These are phyloP conservation scores for Chymomyza caudatula DNA, from an alignment of 2,888 invertebrate species.

Conservation along the genomic window DNA sequence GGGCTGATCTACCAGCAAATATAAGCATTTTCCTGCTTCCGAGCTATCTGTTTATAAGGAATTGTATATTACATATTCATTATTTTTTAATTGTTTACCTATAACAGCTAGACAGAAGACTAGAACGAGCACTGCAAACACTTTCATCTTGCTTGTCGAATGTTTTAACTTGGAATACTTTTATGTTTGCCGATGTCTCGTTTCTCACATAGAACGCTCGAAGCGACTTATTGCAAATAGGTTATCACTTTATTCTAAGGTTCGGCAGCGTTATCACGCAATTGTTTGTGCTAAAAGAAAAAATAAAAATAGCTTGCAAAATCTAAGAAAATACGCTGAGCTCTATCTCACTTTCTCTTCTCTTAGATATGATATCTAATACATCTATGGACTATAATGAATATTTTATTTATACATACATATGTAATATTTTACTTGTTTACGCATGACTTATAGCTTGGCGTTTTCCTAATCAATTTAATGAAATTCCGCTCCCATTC, in stretches of 20 bases:
- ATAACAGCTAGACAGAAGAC: background rate
- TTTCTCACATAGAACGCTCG: background rate
- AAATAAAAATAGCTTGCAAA: no score
- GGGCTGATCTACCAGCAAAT: background rate
- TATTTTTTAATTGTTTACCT: background rate
- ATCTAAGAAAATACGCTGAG: no score
- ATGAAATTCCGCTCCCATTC: no score
- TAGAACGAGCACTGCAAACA: background rate
- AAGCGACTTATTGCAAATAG: background rate
- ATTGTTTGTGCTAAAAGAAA: background rate
- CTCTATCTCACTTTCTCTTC: no score
- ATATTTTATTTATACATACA: no score
- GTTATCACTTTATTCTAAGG: background rate
- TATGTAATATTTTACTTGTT: no score
- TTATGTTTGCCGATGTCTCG: background rate
- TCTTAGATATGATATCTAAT: no score
- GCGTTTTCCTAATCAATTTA: no score
- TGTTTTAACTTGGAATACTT: background rate
- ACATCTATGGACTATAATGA: no score
- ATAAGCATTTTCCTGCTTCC: background rate
- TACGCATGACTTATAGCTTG: no score
- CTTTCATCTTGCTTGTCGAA: background rate
- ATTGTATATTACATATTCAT: background rate
- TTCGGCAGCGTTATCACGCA: background rate
- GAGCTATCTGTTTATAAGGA: background rate